Base-by-base conservation (phyloP, 2,888 invertebrate species). In the Archaeoteleia sp. region DNA sequence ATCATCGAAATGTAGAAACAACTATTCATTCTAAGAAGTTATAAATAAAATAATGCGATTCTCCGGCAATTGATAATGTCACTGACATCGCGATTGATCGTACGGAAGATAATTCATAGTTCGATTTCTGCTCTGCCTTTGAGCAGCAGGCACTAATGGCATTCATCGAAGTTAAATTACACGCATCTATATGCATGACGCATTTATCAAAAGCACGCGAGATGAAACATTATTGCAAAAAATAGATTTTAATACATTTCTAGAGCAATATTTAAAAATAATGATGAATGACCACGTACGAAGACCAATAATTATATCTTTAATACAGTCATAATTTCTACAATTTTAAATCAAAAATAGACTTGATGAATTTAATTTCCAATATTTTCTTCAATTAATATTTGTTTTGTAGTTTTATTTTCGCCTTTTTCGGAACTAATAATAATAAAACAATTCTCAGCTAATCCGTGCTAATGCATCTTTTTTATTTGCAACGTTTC, bases 121-220 rank as follows among this genome's bases (percentile, higher is more conserved):
- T 60, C 37, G 35, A 60, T 51, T 51, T 60, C 49, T 42, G 23
- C 49, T 43, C 49, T 35, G 46, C 23, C 46, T 61, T 25, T 53
- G 32, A 46, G 17, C 12, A 14, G 30, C 39, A 15, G 30, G 23
- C 45, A 27, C 46, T 61, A 61, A 61, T 54, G 40, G 53, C 46
- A 34, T 53, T 46, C 58, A 35, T 34, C 14, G 34, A 4, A 61
- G 30, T 40, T 46, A 46, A 43, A 61, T 61, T 61, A 27, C 40
- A 29, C 46, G 37, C 61, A 40, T 61, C 46, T 46, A 53, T 14
- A 61, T 34, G 53, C 46, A 29, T 14, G 61, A 46, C 23, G 61
- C 53, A 54, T 53, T 53, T 45, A 60, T 60, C 43, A 45, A 27
- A 6, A 27, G 42, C 37, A 32, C 27, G 40, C 39, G 14, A 39